A percentile compares a stretch with the other conserved stretches of the same genome.
phyloP scores from a whole-genome alignment of 2,797 vertebrate genomes.

The Nyctalus aviator region DNA sequence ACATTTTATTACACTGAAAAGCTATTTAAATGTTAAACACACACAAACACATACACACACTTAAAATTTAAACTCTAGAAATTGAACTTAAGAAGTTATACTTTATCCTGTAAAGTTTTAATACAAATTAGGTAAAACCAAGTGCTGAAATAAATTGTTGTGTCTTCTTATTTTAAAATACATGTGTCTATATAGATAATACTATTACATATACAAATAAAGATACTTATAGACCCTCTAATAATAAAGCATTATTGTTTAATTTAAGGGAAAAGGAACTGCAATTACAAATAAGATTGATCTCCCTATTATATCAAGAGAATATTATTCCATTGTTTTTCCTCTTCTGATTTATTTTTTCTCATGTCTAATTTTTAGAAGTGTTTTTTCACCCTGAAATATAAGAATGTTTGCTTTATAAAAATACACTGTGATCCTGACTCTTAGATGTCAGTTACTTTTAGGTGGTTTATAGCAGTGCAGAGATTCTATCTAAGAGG shows the following conservation, averaged over 20 bases:
- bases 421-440: background rate
- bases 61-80: background rate
- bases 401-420: background rate
- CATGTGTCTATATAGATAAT: background rate
- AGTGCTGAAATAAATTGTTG: conserved; percentile 5
- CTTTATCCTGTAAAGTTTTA: background rate
- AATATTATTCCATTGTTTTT: background rate
- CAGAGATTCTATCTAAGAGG: background rate
- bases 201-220: background rate
- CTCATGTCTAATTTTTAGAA: background rate
- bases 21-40: background rate
- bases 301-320: background rate
- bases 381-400: background rate
- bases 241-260: conserved; percentile 24
- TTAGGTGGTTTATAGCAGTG: background rate
- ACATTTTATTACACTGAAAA: background rate
- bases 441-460: background rate
- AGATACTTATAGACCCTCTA: background rate
- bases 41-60: background rate
- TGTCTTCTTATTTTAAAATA: background rate
- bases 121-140: conserved; percentile 37
- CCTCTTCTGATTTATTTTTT: conserved; percentile 15
- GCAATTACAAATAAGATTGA: background rate
- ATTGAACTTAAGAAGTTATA: background rate
- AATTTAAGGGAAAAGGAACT: conserved; percentile 18